Percentiles rank a stretch among this genome's conserved stretches.
These are phyloP conservation scores for Bradysia coprophila DNA, from an alignment of 1,140 invertebrate species.

Conservation along the genomic window DNA sequence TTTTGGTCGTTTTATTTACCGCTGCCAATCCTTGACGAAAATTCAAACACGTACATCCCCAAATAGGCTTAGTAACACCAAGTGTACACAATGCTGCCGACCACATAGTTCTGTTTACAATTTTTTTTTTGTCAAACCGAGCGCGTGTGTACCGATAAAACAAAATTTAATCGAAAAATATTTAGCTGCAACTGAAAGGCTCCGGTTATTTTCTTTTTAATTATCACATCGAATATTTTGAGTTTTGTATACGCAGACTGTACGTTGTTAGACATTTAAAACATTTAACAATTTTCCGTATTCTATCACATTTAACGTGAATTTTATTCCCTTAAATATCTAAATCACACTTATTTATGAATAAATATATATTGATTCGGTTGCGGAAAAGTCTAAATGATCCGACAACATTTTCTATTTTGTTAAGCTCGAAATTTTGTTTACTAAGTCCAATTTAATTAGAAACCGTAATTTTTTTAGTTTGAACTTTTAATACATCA, in stretches of 20 bases:
- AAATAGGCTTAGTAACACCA: constrained; percentile 24
- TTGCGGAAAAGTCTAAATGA: too few relatives aligned
- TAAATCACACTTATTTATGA: too few relatives aligned
- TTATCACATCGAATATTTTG: background rate
- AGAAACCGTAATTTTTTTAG: too few relatives aligned
- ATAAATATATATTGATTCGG: too few relatives aligned
- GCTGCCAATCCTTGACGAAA: constrained; percentile 16
- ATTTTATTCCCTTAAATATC: too few relatives aligned
- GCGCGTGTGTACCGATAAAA: background rate
- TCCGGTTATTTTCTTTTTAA: background rate
- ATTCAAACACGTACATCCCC: constrained; percentile 18
- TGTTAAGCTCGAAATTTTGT: too few relatives aligned
- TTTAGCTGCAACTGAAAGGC: background rate
- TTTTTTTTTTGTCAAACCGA: background rate
- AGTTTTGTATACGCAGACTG: background rate
- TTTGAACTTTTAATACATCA: too few relatives aligned
- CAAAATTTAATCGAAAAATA: background rate
- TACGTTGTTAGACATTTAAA: background rate
- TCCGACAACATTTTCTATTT: too few relatives aligned
- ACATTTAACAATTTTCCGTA: background rate
- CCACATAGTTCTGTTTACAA: too few relatives aligned
- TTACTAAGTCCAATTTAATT: too few relatives aligned
- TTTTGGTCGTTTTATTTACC: too few relatives aligned
- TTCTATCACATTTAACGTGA: too few relatives aligned
- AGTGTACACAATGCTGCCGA: constrained; percentile 24